Percentiles rank a stretch among this genome's conserved stretches.
phyloP scores from a whole-genome alignment of 2,113 vertebrate species.

The Hyaena hyaena region DNA sequence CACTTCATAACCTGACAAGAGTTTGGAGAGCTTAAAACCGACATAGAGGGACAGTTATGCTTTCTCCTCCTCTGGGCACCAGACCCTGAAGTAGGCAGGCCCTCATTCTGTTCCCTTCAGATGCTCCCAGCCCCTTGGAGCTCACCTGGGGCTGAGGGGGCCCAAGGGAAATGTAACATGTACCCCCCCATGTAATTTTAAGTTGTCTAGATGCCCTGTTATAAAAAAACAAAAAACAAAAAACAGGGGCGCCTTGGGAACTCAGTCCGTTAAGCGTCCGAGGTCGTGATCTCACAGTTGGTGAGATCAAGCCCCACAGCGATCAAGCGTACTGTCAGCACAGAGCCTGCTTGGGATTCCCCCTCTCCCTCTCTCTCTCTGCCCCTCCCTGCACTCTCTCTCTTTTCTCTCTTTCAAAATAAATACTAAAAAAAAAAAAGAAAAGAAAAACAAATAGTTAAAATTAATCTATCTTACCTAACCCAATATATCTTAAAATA shows the following conservation, averaged over 20 bases:
- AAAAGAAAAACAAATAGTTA: background rate
- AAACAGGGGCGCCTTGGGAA: no score
- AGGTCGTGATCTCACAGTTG: no score
- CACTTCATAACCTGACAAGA: no score
- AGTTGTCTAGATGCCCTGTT: background rate
- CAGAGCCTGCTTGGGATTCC: no score
- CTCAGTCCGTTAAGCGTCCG: no score
- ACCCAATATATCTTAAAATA: background rate
- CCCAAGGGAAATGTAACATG: no score
- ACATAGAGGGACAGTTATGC: accelerated
- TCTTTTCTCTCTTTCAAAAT: no score
- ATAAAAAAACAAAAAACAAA: background rate
- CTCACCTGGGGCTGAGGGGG: background rate
- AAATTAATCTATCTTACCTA: background rate
- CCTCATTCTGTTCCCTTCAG: background rate
- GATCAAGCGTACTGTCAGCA: no score
- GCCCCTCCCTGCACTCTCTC: no score
- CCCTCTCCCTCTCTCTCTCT: no score
- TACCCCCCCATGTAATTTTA: background rate
- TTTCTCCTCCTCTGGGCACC: background rate
- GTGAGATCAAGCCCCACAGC: no score
- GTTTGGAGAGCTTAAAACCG: background rate
- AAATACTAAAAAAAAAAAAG: background rate
- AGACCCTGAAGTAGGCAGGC: background rate
- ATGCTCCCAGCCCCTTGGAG: no score